Percentiles rank a stretch among this genome's conserved stretches.
Evolutionary conservation across 1,140 invertebrate species (phyloP).

Genomic region (Batillaria attramentaria): DNA sequence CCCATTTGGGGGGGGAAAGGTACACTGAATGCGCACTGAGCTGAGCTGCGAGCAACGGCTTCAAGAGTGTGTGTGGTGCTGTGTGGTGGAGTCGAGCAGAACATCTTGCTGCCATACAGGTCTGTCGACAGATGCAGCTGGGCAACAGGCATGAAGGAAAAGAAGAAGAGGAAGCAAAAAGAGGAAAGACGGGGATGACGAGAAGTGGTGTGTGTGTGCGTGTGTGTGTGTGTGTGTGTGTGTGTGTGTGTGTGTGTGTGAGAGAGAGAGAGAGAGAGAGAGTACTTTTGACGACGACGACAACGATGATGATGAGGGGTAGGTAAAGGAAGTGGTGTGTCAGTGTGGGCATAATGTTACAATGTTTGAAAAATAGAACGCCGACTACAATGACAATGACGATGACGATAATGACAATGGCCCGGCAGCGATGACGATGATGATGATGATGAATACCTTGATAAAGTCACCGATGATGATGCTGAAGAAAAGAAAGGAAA

Average conservation of each 20-base stretch:
- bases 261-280: background rate
- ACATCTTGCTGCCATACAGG: too few species aligned
- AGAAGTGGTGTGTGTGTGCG: background rate
- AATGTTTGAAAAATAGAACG: background rate
- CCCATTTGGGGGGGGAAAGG: background rate
- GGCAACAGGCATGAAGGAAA: too few species aligned
- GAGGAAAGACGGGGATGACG: background rate
- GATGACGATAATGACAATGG: too few species aligned
- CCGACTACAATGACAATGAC: too few species aligned
- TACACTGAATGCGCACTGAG: too few species aligned
- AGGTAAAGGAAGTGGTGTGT: background rate
- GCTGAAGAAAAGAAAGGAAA: background rate
- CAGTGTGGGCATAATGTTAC: background rate
- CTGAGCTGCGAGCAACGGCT: too few species aligned
- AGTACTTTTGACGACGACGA: background rate
- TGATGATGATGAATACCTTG: too few species aligned
- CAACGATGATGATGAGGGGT: background rate
- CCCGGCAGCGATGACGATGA: too few species aligned
- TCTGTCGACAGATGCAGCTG: too few species aligned
- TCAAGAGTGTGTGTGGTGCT: too few species aligned
- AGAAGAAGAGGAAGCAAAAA: background rate
- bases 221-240: slow-evolving; percentile 3
- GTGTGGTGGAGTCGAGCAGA: too few species aligned
- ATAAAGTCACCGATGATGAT: too few species aligned
- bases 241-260: slow-evolving; percentile 14